Evolutionary conservation across 2,113 vertebrate genomes (phyloP), one percentile per base, ranked within the genome.

Genomic region (Spheniscus mendiculus): DNA sequence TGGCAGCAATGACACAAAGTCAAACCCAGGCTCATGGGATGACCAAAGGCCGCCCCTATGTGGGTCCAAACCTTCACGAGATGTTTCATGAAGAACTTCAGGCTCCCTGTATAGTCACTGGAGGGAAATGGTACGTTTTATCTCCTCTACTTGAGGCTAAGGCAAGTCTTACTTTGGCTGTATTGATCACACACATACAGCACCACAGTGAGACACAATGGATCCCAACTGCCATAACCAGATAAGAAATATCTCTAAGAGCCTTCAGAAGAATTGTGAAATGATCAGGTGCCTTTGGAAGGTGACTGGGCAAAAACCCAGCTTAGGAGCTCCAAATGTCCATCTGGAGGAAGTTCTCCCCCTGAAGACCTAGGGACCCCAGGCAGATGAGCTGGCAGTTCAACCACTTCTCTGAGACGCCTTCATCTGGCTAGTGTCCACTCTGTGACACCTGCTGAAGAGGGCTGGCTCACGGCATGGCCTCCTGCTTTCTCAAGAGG

Each of bases 401-500:
- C 22, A 38, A 6, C 5, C 32, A 30, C 42, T 32, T 53, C 14
- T 1, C 73, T 61, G 34, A 53, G 42, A 6, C 25, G 21, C 14
- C 55, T 81, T 34, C 42, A 73, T 8, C 52, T 72, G 50, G 9
- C 4, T 56, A 13, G 3, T 1, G 12, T 9, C 56, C 5, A 1
- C 17, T 5, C 59, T 45, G 34, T 29, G 74, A n/a, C 22, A 50
- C 8, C 7, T 78, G 20, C 29, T 22, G 20, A 65, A n/a, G 32
- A 53, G 9, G 6, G 10, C 0, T 55, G 29, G 12, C n/a, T 55
- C 17, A 16, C 13, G 65, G 15, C 25, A 15, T 6, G 4, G 6
- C 30, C 40, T 70, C 19, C 0, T 27, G 59, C 22, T 72, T 69
- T 80, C 23, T 61, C 8, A 38, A 49, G 29, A 69, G 55, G 9